These are phyloP conservation scores for Pantherophis alleghaniensis DNA, from an alignment of 2,797 vertebrate species.

Conservation along the genomic window DNA sequence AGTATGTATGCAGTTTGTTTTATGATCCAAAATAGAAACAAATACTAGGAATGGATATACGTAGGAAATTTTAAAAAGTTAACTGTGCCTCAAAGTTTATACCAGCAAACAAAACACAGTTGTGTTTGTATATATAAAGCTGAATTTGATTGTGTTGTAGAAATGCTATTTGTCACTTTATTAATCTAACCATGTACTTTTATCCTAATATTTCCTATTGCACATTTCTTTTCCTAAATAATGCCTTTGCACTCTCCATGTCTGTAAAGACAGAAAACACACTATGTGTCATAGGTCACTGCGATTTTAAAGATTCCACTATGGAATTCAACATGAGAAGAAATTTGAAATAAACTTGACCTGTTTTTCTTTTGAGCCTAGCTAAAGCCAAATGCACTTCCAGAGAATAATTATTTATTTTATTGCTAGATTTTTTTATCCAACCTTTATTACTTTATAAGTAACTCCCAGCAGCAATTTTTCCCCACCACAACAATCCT, in stretches of 20 bases:
- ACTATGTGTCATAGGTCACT: not conserved
- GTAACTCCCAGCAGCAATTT: not conserved
- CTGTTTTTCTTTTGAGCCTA: not conserved
- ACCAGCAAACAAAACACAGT: not conserved
- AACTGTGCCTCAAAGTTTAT: not conserved
- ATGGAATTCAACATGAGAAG: not conserved
- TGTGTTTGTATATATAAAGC: not conserved
- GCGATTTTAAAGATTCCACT: not conserved
- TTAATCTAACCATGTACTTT: not conserved
- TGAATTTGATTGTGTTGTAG: not conserved
- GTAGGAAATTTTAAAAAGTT: not conserved
- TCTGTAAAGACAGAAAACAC: not conserved
- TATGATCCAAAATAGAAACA: not conserved
- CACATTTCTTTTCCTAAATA: not conserved
- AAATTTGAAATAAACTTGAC: not conserved
- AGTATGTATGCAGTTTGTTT: not conserved
- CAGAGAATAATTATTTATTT: not conserved
- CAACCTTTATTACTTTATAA: not conserved
- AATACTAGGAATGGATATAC: not conserved
- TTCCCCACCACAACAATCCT: not conserved
- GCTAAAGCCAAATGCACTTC: not conserved
- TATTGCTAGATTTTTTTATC: not conserved
- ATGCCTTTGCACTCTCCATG: not conserved
- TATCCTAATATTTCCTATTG: not conserved
- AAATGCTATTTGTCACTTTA: not conserved